These are phyloP conservation scores for Eonycteris spelaea DNA, from an alignment of 2,113 vertebrate genomes.

Conservation along the genomic window DNA sequence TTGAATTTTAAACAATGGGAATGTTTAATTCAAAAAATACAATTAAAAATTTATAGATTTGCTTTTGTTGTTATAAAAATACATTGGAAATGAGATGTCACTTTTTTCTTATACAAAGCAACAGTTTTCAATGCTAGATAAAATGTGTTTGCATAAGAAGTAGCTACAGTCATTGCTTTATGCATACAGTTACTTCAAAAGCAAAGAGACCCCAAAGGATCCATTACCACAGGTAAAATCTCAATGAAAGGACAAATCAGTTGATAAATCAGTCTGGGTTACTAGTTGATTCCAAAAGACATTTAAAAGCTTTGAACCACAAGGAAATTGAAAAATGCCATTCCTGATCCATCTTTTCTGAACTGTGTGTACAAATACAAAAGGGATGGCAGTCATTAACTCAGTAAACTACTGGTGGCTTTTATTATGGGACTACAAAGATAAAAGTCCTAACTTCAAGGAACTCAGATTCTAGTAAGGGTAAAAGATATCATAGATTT, in stretches of 20 bases:
- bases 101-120: slow-evolving; percentile 38
- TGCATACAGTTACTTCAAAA: neutral
- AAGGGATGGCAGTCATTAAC: neutral
- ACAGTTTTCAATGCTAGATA: slow-evolving; percentile 5
- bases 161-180: neutral
- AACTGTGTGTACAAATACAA: neutral
- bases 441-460: neutral
- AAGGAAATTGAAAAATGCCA: neutral
- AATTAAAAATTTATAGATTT: neutral
- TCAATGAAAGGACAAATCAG: slow-evolving; percentile 21
- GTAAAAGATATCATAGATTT: neutral
- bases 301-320: neutral
- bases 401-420: neutral
- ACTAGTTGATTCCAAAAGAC: neutral
- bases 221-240: neutral
- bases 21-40: neutral
- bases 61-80: slow-evolving; percentile 19
- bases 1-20: neutral
- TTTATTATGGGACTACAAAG: neutral
- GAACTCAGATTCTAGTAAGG: neutral
- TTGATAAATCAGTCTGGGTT: slow-evolving; percentile 9
- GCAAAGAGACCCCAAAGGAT: slow-evolving; percentile 3
- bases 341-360: neutral
- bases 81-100: neutral
- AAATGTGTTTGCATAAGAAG: neutral